Conservation (phyloP, 2,113 vertebrate species). For the Calonectris borealis region DNA sequence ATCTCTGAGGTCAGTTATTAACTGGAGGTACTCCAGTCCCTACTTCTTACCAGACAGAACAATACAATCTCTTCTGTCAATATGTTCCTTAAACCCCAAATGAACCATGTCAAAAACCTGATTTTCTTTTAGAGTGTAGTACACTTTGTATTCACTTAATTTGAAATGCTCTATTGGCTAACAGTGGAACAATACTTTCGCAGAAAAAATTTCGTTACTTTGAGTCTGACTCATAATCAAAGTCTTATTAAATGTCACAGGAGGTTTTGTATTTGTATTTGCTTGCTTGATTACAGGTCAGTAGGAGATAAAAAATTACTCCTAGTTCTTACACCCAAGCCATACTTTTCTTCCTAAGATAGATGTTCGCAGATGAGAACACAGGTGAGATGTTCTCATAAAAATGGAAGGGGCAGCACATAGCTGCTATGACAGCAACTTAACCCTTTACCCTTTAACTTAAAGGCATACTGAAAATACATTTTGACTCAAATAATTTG, state of each 20-base stretch:
- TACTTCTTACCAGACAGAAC: neutral
- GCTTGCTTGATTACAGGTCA: slow-evolving; percentile 34
- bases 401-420: slow-evolving; percentile 40
- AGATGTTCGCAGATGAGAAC: neutral
- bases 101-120: neutral
- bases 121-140: neutral
- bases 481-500: slow-evolving; percentile 20
- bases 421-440: neutral
- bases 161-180: slow-evolving; percentile 4
- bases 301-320: slow-evolving; percentile 21
- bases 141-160: slow-evolving; percentile 26
- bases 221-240: slow-evolving; percentile 1
- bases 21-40: neutral
- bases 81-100: slow-evolving; percentile 20
- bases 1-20: neutral
- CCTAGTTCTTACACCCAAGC: neutral
- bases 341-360: neutral
- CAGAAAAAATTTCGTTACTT: neutral
- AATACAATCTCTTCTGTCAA: slow-evolving; percentile 11
- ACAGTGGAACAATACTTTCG: neutral
- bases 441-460: slow-evolving; percentile 47
- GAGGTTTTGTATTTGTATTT: neutral
- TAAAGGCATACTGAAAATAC: slow-evolving; percentile 30
- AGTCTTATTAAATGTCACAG: slow-evolving; percentile 10
- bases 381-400: slow-evolving; percentile 23